Evolutionary conservation across 2,888 invertebrate species (phyloP).

Genomic region (Pardosa pseudoannulata): DNA sequence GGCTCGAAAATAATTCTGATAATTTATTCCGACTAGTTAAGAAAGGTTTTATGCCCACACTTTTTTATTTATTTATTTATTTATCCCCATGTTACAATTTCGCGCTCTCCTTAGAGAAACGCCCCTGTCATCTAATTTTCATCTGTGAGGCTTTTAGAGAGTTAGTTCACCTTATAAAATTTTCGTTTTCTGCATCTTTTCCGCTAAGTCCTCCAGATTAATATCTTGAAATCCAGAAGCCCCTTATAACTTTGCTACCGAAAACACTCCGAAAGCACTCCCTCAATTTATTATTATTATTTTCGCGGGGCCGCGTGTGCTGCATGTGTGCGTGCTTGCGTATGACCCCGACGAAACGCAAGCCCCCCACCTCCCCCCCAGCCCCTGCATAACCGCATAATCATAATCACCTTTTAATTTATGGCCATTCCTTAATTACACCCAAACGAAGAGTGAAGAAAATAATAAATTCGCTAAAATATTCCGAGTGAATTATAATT

Average conservation of each 20-base stretch:
- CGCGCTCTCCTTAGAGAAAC: too few relatives aligned
- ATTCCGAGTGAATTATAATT: conserved; percentile 71
- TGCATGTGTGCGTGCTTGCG: conserved; percentile 12
- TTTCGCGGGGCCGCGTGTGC: conserved; percentile 16
- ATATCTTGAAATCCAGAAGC: conserved; percentile 59
- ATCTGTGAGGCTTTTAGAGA: too few relatives aligned
- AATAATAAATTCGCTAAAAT: conserved; percentile 72
- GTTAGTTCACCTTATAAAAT: neutral
- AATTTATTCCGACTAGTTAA: too few relatives aligned
- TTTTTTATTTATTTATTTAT: too few relatives aligned
- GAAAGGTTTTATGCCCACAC: too few relatives aligned
- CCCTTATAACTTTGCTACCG: conserved; percentile 29
- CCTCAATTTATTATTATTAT: conserved; percentile 68
- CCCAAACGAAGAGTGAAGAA: conserved; percentile 71
- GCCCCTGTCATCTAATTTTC: too few relatives aligned
- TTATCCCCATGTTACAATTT: too few relatives aligned
- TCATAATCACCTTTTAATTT: conserved; percentile 72
- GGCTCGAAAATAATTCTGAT: too few relatives aligned
- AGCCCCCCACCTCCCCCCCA: conserved; percentile 1
- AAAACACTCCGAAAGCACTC: conserved; percentile 38
- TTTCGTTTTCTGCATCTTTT: neutral
- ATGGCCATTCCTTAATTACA: conserved; percentile 72
- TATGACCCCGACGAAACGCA: conserved; percentile 54
- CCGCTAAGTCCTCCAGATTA: conserved; percentile 27
- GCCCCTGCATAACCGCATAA: conserved; percentile 70